These are phyloP conservation scores for Leptobrachium ailaonicum DNA, from an alignment of 2,113 vertebrate species.

Conservation along the genomic window DNA sequence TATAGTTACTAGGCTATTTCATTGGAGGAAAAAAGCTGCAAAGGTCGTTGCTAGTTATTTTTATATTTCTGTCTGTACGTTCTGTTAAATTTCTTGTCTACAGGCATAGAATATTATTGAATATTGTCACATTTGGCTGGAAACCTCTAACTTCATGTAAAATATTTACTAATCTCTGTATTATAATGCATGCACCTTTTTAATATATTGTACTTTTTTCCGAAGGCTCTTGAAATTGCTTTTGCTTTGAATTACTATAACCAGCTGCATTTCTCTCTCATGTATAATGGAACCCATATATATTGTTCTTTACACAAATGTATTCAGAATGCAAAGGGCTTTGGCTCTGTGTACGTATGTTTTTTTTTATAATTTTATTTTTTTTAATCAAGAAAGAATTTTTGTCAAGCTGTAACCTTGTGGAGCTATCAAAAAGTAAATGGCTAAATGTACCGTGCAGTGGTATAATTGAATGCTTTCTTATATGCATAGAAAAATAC, in stretches of 20 bases:
- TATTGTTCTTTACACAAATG: slow-evolving; percentile 33
- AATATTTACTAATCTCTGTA: slow-evolving; percentile 43
- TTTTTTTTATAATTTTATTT: neutral
- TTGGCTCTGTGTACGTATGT: slow-evolving; percentile 1
- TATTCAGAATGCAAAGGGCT: slow-evolving; percentile 8
- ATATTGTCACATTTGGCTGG: neutral
- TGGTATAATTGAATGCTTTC: too few relatives aligned
- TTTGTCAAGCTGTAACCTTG: slow-evolving; percentile 21
- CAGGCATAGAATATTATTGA: neutral
- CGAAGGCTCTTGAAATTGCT: slow-evolving; percentile 40
- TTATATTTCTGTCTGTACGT: neutral
- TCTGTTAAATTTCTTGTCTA: neutral
- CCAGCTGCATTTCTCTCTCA: slow-evolving; percentile 29
- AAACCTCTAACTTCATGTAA: slow-evolving; percentile 15
- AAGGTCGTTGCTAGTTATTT: neutral
- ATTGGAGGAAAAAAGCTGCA: neutral
- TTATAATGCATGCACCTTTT: slow-evolving; percentile 14
- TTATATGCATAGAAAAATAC: too few relatives aligned
- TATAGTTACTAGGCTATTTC: neutral
- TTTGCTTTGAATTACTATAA: slow-evolving; percentile 41
- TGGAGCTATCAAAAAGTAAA: slow-evolving; percentile 12
- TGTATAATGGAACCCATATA: slow-evolving; percentile 36
- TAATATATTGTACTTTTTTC: slow-evolving; percentile 35
- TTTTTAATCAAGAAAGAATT: neutral
- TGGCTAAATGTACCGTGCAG: too few relatives aligned